phyloP scores from a whole-genome alignment of 2,797 vertebrate species.

The Tragelaphus oryx region DNA sequence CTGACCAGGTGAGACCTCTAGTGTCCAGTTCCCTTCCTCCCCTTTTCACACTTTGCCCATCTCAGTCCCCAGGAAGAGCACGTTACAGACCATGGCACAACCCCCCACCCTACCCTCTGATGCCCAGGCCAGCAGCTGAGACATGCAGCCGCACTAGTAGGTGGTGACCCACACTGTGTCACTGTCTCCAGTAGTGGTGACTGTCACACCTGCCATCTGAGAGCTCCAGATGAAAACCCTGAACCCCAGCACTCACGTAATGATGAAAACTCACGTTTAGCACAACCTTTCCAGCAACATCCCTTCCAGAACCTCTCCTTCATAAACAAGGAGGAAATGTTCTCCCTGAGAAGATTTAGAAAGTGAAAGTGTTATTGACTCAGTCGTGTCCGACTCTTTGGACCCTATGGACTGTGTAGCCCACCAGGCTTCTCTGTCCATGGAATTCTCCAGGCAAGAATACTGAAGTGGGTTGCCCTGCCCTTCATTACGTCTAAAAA shows the following conservation, averaged over 20 bases:
- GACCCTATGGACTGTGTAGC: not conserved
- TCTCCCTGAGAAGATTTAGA: not conserved
- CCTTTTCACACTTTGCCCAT: not conserved
- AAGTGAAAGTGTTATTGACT: not conserved
- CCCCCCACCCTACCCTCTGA: not conserved
- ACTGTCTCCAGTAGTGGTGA: not conserved
- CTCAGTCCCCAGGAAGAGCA: not conserved
- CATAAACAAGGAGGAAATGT: not conserved
- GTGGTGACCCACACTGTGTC: fast-evolving
- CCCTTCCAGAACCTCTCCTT: not conserved
- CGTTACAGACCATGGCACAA: not conserved
- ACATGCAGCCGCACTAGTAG: fast-evolving
- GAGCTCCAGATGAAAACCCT: not conserved
- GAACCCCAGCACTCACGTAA: fast-evolving
- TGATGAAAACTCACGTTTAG: not conserved
- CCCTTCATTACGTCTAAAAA: not conserved
- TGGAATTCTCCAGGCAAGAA: not conserved
- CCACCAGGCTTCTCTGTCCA: not conserved
- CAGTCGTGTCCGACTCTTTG: fast-evolving
- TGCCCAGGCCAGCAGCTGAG: not conserved
- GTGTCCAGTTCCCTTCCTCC: not conserved
- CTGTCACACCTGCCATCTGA: not conserved
- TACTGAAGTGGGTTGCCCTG: not conserved
- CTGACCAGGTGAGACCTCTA: not conserved
- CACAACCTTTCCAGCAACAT: too few relatives aligned